A percentile compares a stretch with the other conserved stretches of the same genome.
These are phyloP conservation scores for Hippocampus mohnikei DNA, from an alignment of 2,113 vertebrate genomes.

Conservation along the genomic window DNA sequence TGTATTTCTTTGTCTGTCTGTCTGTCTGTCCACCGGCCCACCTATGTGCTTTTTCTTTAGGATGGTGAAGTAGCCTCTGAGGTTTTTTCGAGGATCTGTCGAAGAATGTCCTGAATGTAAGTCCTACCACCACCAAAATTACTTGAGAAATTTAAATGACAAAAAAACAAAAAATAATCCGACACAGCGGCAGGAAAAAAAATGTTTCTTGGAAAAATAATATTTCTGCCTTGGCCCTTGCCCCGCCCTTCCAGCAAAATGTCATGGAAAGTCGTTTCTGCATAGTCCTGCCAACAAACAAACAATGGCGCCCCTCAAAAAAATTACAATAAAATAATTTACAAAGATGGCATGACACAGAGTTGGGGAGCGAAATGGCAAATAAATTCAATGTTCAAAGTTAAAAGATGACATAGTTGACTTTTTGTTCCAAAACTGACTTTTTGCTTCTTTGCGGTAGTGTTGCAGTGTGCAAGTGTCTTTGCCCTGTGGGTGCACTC, in stretches of 20 bases:
- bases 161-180: no score
- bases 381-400: constrained; percentile 2
- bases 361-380: constrained; percentile 18
- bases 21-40: no score
- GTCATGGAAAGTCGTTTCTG: not conserved
- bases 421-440: constrained; percentile 63
- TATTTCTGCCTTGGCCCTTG: not conserved
- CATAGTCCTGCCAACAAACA: not conserved
- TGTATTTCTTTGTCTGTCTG: no score
- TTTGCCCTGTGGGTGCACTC: constrained; percentile 63
- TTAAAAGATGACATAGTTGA: constrained; percentile 28
- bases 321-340: not conserved
- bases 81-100: no score
- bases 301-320: not conserved
- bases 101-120: no score
- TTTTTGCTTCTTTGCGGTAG: constrained; percentile 51
- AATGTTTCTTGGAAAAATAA: not conserved
- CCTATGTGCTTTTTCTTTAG: no score
- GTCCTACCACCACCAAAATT: no score
- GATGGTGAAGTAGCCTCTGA: no score
- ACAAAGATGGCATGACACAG: constrained; percentile 18
- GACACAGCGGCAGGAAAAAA: not conserved
- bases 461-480: constrained; percentile 34
- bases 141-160: no score
- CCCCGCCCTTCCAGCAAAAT: not conserved